Percentiles rank a stretch among this genome's conserved stretches.
These are phyloP conservation scores for Teleogryllus oceanicus DNA, from an alignment of 2,888 invertebrate genomes.

Conservation along the genomic window DNA sequence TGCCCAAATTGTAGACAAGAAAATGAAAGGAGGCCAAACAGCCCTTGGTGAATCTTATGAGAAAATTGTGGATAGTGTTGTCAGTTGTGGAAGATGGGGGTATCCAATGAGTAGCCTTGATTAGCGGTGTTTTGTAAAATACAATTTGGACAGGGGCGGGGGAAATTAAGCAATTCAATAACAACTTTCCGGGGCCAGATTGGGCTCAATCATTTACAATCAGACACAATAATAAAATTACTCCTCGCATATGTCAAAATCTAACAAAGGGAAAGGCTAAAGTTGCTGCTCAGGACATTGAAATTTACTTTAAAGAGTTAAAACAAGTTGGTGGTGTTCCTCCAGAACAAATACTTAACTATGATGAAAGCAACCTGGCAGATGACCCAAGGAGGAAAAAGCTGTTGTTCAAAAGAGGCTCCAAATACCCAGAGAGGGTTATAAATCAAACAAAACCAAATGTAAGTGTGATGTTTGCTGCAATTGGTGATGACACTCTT, in stretches of 20 bases:
- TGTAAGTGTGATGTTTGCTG: slow-evolving; percentile 46
- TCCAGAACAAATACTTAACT: slow-evolving; percentile 42
- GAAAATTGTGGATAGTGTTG: too few relatives aligned
- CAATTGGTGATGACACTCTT: slow-evolving; percentile 43
- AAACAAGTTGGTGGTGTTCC: slow-evolving; percentile 33
- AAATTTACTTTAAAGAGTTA: slow-evolving; percentile 38
- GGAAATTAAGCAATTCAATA: slow-evolving; percentile 27
- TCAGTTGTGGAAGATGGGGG: too few relatives aligned
- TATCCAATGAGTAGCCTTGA: too few relatives aligned
- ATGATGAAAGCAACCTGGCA: slow-evolving; percentile 37
- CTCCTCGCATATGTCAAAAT: slow-evolving; percentile 37
- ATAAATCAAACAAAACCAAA: slow-evolving; percentile 44
- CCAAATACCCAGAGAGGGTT: slow-evolving; percentile 45
- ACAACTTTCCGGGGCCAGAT: slow-evolving; percentile 41
- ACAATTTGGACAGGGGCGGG: too few relatives aligned
- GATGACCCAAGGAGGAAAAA: slow-evolving; percentile 43
- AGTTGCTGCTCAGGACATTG: slow-evolving; percentile 35
- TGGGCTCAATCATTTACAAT: slow-evolving; percentile 39
- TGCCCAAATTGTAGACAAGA: too few relatives aligned
- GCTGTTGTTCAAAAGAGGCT: slow-evolving; percentile 39
- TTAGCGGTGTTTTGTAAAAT: too few relatives aligned
- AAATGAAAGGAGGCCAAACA: too few relatives aligned
- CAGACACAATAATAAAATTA: slow-evolving; percentile 28
- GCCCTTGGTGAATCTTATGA: too few relatives aligned
- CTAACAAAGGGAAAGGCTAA: slow-evolving; percentile 38